These are phyloP conservation scores for Gymnodraco acuticeps DNA, from an alignment of 2,797 vertebrate genomes.

Conservation along the genomic window DNA sequence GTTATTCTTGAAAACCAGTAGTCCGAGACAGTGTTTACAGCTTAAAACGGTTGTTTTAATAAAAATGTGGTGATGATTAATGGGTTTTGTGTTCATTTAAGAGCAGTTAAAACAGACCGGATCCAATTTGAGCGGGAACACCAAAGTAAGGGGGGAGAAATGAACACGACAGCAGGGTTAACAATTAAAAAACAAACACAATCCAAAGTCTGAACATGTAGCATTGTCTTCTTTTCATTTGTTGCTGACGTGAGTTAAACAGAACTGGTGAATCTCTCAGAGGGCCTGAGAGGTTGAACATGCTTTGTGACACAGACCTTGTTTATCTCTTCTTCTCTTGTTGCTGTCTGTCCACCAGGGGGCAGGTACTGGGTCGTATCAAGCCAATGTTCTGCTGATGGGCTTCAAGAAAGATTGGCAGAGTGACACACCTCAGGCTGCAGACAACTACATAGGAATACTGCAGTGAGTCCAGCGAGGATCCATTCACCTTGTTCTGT, in stretches of 20 bases:
- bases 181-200: too few species aligned
- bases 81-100: too few species aligned
- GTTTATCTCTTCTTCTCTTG: background rate
- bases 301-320: background rate
- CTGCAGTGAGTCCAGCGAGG: constrained; percentile 88
- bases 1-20: too few species aligned
- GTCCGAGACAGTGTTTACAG: too few species aligned
- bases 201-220: background rate
- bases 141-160: too few species aligned
- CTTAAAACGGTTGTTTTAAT: too few species aligned
- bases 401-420: constrained; percentile 93
- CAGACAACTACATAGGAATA: constrained; percentile 91
- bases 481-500: background rate
- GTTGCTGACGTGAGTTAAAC: background rate
- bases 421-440: constrained; percentile 80
- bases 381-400: constrained; percentile 91
- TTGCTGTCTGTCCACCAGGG: constrained; percentile 80
- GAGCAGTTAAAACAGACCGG: too few species aligned
- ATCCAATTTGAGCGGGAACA: too few species aligned
- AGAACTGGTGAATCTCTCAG: too few species aligned
- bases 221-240: too few species aligned
- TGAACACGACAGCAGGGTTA: too few species aligned
- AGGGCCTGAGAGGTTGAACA: background rate
- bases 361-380: constrained; percentile 92
- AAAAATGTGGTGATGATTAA: too few species aligned